A percentile compares a stretch with the other conserved stretches of the same genome.
Conservation (phyloP, 2,888 invertebrate genomes). For the Teinopalpus imperialis region DNA sequence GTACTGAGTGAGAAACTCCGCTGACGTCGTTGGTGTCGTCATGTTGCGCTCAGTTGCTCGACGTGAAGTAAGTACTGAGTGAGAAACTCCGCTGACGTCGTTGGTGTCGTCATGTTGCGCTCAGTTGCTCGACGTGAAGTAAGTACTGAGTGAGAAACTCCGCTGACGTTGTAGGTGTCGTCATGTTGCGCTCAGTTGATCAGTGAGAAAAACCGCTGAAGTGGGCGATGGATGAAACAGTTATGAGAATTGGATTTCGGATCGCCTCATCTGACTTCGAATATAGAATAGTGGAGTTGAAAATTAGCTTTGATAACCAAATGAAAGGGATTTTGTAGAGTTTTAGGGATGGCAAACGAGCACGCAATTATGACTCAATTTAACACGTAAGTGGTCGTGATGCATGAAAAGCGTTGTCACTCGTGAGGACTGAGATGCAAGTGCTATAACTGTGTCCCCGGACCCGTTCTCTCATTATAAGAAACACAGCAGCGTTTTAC, state of each 20-base stretch:
- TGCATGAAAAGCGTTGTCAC: too few species aligned
- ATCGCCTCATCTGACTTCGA: background rate
- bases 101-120: constrained; percentile 13
- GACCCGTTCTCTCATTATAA: too few species aligned
- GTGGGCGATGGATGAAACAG: constrained; percentile 28
- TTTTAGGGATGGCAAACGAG: too few species aligned
- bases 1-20: background rate
- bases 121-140: constrained; percentile 2
- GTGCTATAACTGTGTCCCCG: too few species aligned
- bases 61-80: constrained; percentile 3
- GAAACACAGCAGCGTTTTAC: too few species aligned
- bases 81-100: constrained; percentile 22
- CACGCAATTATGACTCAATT: too few species aligned
- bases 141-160: background rate
- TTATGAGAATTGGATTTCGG: constrained; percentile 19
- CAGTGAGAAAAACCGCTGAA: background rate
- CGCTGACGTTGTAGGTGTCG: constrained; percentile 18
- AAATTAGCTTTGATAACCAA: too few species aligned
- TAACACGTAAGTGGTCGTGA: too few species aligned
- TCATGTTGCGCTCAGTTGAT: background rate
- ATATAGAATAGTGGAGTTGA: too few species aligned
- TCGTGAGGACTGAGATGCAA: too few species aligned
- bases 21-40: constrained; percentile 27
- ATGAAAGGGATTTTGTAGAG: too few species aligned
- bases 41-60: background rate